Conservation (phyloP, 1,140 invertebrate species). For the Panagrolaimus sp. region DNA sequence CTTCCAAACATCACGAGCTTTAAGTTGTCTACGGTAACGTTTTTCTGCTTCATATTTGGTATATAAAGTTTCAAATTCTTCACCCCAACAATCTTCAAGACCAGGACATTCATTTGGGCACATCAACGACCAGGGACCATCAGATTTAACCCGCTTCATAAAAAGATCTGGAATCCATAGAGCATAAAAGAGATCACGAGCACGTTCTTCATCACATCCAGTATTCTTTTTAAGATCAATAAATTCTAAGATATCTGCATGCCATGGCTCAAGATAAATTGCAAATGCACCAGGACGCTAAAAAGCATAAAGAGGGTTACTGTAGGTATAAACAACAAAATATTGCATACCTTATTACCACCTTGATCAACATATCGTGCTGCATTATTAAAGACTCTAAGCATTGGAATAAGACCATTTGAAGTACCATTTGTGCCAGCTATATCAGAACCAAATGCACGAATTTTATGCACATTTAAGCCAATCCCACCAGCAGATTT, state of each 20-base stretch:
- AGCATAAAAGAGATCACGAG: conserved; percentile 88
- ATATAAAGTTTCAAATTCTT: conserved; percentile 85
- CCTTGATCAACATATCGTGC: conserved; percentile 94
- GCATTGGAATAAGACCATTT: conserved; percentile 92
- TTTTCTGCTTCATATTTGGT: conserved; percentile 76
- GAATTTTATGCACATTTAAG: conserved; percentile 86
- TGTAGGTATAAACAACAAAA: too few species aligned
- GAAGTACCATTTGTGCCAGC: conserved; percentile 86
- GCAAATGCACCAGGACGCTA: conserved; percentile 87
- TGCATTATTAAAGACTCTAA: conserved; percentile 87
- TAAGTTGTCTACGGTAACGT: conserved; percentile 69
- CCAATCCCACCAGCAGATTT: conserved; percentile 97
- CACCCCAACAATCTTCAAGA: conserved; percentile 80
- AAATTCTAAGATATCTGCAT: conserved; percentile 91
- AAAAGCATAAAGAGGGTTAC: neutral
- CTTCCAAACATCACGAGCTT: conserved; percentile 82
- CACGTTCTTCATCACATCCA: conserved; percentile 81
- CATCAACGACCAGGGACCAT: conserved; percentile 86
- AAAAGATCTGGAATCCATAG: conserved; percentile 97
- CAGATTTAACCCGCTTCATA: conserved; percentile 82
- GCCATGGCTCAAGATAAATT: conserved; percentile 95
- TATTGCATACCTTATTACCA: conserved; percentile 75
- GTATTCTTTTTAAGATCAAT: conserved; percentile 86
- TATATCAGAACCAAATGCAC: conserved; percentile 81
- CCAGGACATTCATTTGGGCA: conserved; percentile 87